Evolutionary conservation across 2,888 invertebrate genomes (phyloP).

Genomic region (Parnassius glacialis): DNA sequence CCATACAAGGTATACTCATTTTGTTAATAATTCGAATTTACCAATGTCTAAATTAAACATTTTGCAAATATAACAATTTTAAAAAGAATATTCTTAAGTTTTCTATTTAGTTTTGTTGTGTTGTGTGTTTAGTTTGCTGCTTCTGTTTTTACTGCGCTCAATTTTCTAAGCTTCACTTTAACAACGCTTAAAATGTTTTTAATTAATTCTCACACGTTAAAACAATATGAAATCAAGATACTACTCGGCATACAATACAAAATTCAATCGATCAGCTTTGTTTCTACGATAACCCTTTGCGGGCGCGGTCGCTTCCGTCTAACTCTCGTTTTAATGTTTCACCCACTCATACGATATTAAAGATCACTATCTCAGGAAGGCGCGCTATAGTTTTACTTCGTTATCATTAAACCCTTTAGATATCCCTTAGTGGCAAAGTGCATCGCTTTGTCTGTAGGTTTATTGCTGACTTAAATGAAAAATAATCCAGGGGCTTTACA

Average conservation of each 20-base stretch:
- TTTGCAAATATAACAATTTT: too few relatives aligned
- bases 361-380: conserved; percentile 77
- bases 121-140: too few relatives aligned
- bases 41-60: too few relatives aligned
- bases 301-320: conserved; percentile 66
- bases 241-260: conserved; percentile 11
- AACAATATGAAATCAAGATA: conserved; percentile 15
- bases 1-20: too few relatives aligned
- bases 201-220: not conserved
- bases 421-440: conserved; percentile 30
- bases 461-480: conserved; percentile 16
- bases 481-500: not conserved
- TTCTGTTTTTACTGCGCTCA: too few relatives aligned
- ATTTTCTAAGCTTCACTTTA: not conserved
- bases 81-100: too few relatives aligned
- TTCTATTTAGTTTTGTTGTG: too few relatives aligned
- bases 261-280: conserved; percentile 35
- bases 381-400: conserved; percentile 67
- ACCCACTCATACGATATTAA: conserved; percentile 76
- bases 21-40: too few relatives aligned
- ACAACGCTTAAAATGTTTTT: not conserved
- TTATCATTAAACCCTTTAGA: conserved; percentile 74
- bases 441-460: conserved; percentile 25
- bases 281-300: conserved; percentile 43
- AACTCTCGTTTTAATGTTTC: conserved; percentile 63